Evolutionary conservation across 1,140 invertebrate species (phyloP).

Genomic region (Diplogasteroides magnus): DNA sequence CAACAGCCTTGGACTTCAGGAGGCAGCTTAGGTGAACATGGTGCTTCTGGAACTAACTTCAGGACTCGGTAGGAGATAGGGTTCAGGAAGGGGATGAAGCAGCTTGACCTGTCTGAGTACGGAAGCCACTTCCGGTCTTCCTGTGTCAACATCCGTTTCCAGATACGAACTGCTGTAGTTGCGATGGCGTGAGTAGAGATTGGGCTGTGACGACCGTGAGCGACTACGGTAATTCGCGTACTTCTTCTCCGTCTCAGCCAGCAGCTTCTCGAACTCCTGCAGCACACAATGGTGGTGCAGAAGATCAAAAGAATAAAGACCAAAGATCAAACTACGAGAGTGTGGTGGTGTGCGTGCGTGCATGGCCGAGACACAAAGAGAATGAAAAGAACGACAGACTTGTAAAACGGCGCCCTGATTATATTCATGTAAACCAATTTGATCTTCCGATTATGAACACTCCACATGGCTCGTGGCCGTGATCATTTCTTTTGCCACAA

Average conservation of each 20-base stretch:
- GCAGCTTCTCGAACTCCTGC: slow-evolving; percentile 45
- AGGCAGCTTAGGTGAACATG: too few relatives aligned
- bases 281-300: neutral
- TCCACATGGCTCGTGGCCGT: too few relatives aligned
- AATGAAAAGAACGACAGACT: too few relatives aligned
- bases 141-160: slow-evolving; percentile 34
- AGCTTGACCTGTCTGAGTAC: slow-evolving; percentile 11
- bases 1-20: too few relatives aligned
- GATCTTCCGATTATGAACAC: too few relatives aligned
- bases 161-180: slow-evolving; percentile 20
- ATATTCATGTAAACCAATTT: too few relatives aligned
- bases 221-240: slow-evolving; percentile 39
- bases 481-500: too few relatives aligned
- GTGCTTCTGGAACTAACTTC: too few relatives aligned
- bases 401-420: too few relatives aligned
- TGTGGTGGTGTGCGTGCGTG: too few relatives aligned
- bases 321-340: too few relatives aligned
- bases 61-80: slow-evolving; percentile 18
- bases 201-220: slow-evolving; percentile 29
- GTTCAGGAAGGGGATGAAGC: slow-evolving; percentile 7
- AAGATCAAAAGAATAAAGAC: neutral
- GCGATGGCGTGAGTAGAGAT: slow-evolving; percentile 23
- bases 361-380: too few relatives aligned
- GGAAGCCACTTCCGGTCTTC: slow-evolving; percentile 16
- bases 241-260: slow-evolving; percentile 46